Percentiles rank a stretch among this genome's conserved stretches.
These are phyloP conservation scores for Cyprinella venusta DNA, from an alignment of 2,797 vertebrate species.

Conservation along the genomic window DNA sequence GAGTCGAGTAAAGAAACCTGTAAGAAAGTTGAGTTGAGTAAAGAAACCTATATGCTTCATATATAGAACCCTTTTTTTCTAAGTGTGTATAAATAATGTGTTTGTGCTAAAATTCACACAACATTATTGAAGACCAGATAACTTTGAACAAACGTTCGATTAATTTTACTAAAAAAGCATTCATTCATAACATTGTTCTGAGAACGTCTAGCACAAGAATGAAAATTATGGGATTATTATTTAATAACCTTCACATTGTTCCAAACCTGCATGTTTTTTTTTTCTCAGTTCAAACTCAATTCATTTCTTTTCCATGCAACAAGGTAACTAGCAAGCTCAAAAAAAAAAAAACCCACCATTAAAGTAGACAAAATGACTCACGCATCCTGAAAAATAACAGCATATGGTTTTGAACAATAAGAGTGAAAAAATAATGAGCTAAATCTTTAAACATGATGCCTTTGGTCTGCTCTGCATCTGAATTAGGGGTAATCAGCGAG, in stretches of 20 bases:
- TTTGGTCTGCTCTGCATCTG: background rate
- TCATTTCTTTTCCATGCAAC: background rate
- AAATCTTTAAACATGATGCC: background rate
- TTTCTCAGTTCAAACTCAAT: background rate
- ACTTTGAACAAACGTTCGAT: background rate
- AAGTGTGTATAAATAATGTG: background rate
- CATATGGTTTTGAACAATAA: conserved; percentile 16
- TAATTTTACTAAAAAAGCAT: background rate
- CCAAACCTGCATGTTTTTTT: background rate
- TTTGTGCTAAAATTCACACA: background rate
- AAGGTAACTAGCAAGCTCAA: background rate
- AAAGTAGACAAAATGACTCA: background rate
- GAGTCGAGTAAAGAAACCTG: too few relatives aligned
- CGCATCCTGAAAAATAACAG: background rate
- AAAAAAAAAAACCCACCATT: background rate
- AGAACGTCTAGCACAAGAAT: background rate
- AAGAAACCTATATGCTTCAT: too few relatives aligned
- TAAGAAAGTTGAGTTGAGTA: too few relatives aligned
- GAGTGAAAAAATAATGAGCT: conserved; percentile 10
- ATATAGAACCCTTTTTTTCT: too few relatives aligned
- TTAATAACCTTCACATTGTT: background rate
- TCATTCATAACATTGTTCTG: background rate
- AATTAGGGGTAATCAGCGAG: conserved; percentile 37
- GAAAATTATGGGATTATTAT: background rate
- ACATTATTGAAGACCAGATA: background rate